Percentiles rank a stretch among this genome's conserved stretches.
phyloP scores from a whole-genome alignment of 2,888 invertebrate genomes.

The Petrolisthes manimaculis region DNA sequence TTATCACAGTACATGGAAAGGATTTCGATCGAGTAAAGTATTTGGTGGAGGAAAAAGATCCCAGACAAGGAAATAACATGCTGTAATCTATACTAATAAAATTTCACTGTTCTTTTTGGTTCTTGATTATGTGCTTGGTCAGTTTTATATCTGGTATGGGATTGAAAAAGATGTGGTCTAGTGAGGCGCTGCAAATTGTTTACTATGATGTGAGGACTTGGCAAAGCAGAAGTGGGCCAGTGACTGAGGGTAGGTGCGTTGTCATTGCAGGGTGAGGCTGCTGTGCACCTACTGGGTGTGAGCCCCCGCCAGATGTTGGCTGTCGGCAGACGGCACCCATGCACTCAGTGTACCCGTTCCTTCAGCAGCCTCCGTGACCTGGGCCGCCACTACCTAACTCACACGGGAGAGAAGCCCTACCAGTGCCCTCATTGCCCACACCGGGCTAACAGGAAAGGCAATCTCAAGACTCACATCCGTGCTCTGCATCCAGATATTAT shows the following conservation, averaged over 20 bases:
- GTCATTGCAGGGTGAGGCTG: slow-evolving; percentile 55
- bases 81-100: slow-evolving; percentile 17
- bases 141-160: background rate
- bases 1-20: slow-evolving; percentile 59
- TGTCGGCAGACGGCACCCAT: slow-evolving; percentile 48
- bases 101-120: slow-evolving; percentile 5
- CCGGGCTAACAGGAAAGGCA: slow-evolving; percentile 64
- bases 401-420: slow-evolving; percentile 65
- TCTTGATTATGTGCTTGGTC: slow-evolving; percentile 10
- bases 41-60: slow-evolving; percentile 30
- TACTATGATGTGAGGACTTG: background rate
- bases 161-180: background rate
- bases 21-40: slow-evolving; percentile 35
- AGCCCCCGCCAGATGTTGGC: slow-evolving; percentile 49
- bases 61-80: slow-evolving; percentile 34
- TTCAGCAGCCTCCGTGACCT: slow-evolving; percentile 61
- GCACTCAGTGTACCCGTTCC: slow-evolving; percentile 53
- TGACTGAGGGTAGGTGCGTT: slow-evolving; percentile 62
- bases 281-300: slow-evolving; percentile 42
- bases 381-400: slow-evolving; percentile 62
- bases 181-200: slow-evolving; percentile 23
- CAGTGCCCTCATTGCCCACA: slow-evolving; percentile 64
- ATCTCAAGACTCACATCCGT: slow-evolving; percentile 62
- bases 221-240: slow-evolving; percentile 35
- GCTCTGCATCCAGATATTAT: slow-evolving; percentile 57